A percentile compares a stretch with the other conserved stretches of the same genome.
Conservation (phyloP, 2,113 vertebrate species). For the Globicephala melas region DNA sequence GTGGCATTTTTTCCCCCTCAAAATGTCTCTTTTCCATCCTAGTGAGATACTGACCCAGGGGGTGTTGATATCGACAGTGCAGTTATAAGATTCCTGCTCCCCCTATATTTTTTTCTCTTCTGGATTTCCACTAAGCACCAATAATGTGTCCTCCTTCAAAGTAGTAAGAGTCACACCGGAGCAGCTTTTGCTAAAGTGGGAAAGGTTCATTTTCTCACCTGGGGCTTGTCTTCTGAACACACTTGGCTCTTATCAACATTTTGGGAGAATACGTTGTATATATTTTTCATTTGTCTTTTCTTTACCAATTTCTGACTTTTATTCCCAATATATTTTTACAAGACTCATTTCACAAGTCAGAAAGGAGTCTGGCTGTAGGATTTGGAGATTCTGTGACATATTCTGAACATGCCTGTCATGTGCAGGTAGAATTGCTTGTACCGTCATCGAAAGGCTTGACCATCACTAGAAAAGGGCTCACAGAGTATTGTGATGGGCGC, state of each 20-base stretch:
- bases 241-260: background rate
- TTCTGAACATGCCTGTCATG: background rate
- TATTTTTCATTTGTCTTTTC: background rate
- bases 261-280: background rate
- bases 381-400: background rate
- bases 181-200: background rate
- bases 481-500: background rate
- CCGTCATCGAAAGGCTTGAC: background rate
- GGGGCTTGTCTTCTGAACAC: background rate
- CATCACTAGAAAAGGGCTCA: background rate
- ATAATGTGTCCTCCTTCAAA: background rate
- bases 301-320: background rate
- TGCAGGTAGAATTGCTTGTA: background rate
- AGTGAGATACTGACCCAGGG: background rate
- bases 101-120: background rate
- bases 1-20: background rate
- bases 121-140: background rate
- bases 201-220: background rate
- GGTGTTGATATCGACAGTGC: background rate
- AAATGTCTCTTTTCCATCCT: background rate
- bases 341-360: background rate
- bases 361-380: background rate
- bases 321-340: background rate
- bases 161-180: too few relatives aligned
- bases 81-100: background rate